Evolutionary conservation across 2,888 invertebrate genomes (phyloP), one percentile per base, ranked within the genome.

Genomic region (Diogma glabrata): DNA sequence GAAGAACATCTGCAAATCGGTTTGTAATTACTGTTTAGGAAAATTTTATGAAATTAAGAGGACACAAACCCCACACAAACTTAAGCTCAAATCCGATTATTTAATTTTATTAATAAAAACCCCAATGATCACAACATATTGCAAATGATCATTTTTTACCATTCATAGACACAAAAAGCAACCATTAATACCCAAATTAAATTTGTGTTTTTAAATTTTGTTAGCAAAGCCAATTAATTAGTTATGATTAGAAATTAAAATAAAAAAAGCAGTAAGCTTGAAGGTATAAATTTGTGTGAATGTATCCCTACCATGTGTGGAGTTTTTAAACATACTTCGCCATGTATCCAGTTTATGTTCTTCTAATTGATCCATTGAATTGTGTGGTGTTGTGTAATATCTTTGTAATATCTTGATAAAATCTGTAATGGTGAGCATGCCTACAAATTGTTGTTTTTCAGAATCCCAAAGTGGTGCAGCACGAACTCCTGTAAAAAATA

Each of bases 361-460:
- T 68, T 96, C 96, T 60, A 96, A 73, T 71, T 96, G 94, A 62
- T 94, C 94, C 89, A 96, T 95, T 60, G 88, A 82, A 52, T 88
- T 88, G 61, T 84, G 78, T 51, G 91, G 91, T 62, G 93, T 90
- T 64, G 88, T 93, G 75, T 96, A 95, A 77, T 95, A 95, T 84
- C 92, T 94, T 72, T 92, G 87, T 61, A 99, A 79, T 63, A 97
- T 97, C 73, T 94, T 91, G 64, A 99, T 99, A 72, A 99, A 99
- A 74, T 99, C 97, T 51, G 99, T 97, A 63, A 99, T 97, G 58
- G 97, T 97, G 61, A 99, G 78, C 95, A 99, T 97, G 60, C 97
- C 99, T 56, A 97, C 88, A 73, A 93, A 95, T 69, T 84, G 81
- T 70, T 96, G 95, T 61, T 82, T 82, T 56, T 79, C 76, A 58